phyloP scores from a whole-genome alignment of 37 sponge, comb jelly and placozoan species.

The Halisarca cf. caerulea region DNA sequence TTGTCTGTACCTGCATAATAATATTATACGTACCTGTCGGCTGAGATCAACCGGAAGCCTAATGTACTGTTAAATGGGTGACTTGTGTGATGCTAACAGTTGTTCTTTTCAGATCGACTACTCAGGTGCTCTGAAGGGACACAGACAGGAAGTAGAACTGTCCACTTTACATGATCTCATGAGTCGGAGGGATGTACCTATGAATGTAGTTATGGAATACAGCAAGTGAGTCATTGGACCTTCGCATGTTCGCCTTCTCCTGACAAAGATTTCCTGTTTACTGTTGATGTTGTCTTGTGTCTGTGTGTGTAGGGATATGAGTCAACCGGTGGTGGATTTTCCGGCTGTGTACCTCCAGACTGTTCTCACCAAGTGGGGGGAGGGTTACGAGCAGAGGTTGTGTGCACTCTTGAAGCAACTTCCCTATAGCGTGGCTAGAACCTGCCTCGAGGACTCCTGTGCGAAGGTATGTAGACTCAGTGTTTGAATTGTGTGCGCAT shows the following conservation, averaged over 20 bases:
- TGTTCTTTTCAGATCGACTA: background rate
- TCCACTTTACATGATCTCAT: background rate
- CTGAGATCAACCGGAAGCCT: too few relatives aligned
- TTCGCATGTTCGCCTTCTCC: too few relatives aligned
- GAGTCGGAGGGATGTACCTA: background rate
- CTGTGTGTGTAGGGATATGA: background rate
- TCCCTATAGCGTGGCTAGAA: background rate
- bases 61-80: too few relatives aligned
- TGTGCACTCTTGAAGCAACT: background rate
- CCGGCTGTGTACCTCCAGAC: background rate
- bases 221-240: slow-evolving; percentile 39
- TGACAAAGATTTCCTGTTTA: too few relatives aligned
- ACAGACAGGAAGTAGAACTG: background rate
- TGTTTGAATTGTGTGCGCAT: background rate
- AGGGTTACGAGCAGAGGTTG: slow-evolving; percentile 5
- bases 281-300: too few relatives aligned
- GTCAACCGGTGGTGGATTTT: background rate
- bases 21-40: too few relatives aligned
- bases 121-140: slow-evolving; percentile 26
- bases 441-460: background rate
- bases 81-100: too few relatives aligned
- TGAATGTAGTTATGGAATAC: slow-evolving; percentile 20
- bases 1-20: too few relatives aligned
- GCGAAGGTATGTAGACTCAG: background rate
- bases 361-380: background rate